Evolutionary conservation across 2,888 invertebrate genomes (phyloP).

Genomic region (Marronus borbonicus): DNA sequence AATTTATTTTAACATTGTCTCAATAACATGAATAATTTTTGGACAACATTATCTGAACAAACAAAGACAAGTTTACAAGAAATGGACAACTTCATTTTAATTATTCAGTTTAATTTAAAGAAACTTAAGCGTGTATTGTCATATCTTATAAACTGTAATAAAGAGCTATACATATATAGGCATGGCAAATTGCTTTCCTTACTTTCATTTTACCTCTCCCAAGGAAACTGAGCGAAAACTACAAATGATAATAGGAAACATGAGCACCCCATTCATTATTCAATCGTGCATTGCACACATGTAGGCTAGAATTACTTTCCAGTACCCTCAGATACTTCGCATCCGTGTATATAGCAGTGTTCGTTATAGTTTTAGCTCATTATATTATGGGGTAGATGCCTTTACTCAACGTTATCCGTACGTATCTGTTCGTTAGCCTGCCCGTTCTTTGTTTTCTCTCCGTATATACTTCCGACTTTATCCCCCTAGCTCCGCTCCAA

Average conservation of each 20-base stretch:
- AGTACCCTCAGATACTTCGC: slow-evolving; percentile 3
- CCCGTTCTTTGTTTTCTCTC: background rate
- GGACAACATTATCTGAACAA: no score
- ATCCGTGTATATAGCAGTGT: slow-evolving; percentile 43
- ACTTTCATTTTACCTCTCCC: no score
- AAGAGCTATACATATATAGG: background rate
- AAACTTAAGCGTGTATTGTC: no score
- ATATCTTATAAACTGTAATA: background rate
- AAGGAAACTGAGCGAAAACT: no score
- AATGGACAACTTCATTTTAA: no score
- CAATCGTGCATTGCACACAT: slow-evolving; percentile 57
- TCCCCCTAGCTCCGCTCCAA: background rate
- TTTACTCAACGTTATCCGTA: slow-evolving; percentile 4
- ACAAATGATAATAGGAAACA: background rate
- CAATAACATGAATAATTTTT: no score
- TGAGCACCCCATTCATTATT: slow-evolving; percentile 56
- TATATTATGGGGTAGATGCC: slow-evolving; percentile 54
- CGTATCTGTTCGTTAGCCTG: background rate
- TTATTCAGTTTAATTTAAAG: no score
- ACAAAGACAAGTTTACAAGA: no score
- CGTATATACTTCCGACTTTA: slow-evolving; percentile 9
- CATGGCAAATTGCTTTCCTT: background rate
- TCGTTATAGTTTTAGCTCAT: slow-evolving; percentile 58
- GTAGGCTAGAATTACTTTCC: slow-evolving; percentile 17
- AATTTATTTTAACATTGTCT: no score